Base-by-base conservation (phyloP, 2,888 invertebrate species). In the Trachelus iudaicus region DNA sequence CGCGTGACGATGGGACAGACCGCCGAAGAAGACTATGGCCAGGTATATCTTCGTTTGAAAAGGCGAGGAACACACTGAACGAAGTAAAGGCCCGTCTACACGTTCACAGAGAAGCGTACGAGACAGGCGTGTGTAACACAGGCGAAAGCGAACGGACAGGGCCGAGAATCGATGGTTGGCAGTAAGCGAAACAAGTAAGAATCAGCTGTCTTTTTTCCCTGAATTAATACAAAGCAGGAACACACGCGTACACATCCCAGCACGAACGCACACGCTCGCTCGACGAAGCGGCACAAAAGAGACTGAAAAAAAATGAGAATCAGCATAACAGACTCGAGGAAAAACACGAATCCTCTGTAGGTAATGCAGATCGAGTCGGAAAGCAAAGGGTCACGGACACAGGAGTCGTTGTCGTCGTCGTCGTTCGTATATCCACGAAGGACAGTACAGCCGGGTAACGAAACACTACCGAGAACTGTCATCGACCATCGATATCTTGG, bases 241-340 rank as follows among this genome's bases (percentile, higher is more conserved):
- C 9, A 56, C 56, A 56, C 23, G 56, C 23, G 23, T 56, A 56
- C 2, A 23, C 56, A 2, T 56, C 0, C 56, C 56, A 9, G 23
- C 9, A 23, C 6, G 56, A 56, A 9, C 56, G 9, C 56, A 56
- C 23, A 23, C 56, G 15, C 9, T 56, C 23, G 15, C 9, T 0
- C 23, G 23, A 23, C 56, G 56, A 23, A 56, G 23, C 23, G 3
- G 71, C 71, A 34, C 31, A 73, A 81, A 74, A 79, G 73, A 77
- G 69, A 75, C 31, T 35, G 23, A 77, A 76, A 77, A 76, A 81
- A 77, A 83, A 83, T 83, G 85, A 80, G 79, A 81, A 83, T 80
- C 80, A 82, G 84, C 77, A 77, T 56, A n/a, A 73, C 35, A 37
- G 74, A 37, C 71, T 34, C 71, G 23, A 34, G 34, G 71, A 34